Base-by-base conservation (phyloP, 1,140 invertebrate genomes). In the Chionoecetes opilio region DNA sequence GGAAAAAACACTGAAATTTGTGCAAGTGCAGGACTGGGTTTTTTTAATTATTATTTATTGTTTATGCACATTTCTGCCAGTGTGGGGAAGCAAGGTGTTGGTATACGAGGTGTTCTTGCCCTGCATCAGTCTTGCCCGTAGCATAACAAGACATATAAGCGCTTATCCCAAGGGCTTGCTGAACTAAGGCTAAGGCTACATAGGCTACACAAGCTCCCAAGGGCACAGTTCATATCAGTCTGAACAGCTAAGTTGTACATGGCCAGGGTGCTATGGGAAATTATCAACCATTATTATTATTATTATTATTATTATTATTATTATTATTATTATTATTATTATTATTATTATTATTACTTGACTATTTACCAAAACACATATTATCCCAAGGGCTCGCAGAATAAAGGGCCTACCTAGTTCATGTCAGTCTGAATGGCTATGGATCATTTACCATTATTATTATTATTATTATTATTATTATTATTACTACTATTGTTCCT, bases 171-270 rank as follows among this genome's bases (percentile, higher is more conserved):
- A 90, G 41, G 41, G 3, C 2, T 11, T n/a, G 32, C 6, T 5
- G 21, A 91, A 75, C n/a, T n/a, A n/a, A n/a, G n/a, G n/a, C n/a
- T 31, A 53, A 75, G 46, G 41, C 31, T 91, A 6, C 34, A 3
- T n/a, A n/a, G n/a, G n/a, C n/a, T n/a, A n/a, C n/a, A n/a, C n/a
- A n/a, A n/a, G n/a, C n/a, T n/a, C n/a, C n/a, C 46, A 53, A 75
- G 46, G 41, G 53, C 75, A 6, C 34, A 3, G 53, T 41, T 91
- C 63, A 91, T 91, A 91, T 91, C 89, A 91, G n/a, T 5, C 29
- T 91, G 29, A 17, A 91, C 89, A 35, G 89, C 35, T 91, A 91
- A 53, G 89, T 91, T 91, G 21, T 91, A 91, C 89, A 91, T 91
- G 41, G 89, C 46, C 89, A 63, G n/a, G 21, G 9, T 32, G 8